A percentile compares a stretch with the other conserved stretches of the same genome.
These are phyloP conservation scores for Arvicanthis niloticus DNA, from an alignment of 2,113 vertebrate genomes.

Conservation along the genomic window DNA sequence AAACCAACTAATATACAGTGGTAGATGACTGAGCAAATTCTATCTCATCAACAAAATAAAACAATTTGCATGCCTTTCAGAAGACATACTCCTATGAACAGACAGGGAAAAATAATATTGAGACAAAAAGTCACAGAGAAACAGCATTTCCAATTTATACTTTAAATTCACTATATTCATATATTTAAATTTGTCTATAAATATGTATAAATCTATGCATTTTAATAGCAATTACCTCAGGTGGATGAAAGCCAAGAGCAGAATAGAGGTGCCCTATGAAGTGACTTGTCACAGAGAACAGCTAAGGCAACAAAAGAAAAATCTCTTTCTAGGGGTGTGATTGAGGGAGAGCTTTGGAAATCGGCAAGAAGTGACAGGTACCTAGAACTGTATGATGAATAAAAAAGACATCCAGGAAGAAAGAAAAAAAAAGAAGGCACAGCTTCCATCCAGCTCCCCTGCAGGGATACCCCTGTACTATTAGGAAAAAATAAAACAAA, in stretches of 20 bases:
- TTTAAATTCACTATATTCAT: not conserved
- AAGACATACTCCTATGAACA: not conserved
- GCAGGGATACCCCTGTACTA: not conserved
- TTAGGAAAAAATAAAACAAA: not conserved
- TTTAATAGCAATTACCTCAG: not conserved
- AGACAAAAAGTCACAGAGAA: not conserved
- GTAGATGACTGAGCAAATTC: not conserved
- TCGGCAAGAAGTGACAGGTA: not conserved
- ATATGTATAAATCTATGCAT: not conserved
- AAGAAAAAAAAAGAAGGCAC: not conserved
- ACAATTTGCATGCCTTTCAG: not conserved
- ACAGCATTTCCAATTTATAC: not conserved
- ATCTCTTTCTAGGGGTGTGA: not conserved
- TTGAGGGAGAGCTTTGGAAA: not conserved
- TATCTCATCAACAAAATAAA: not conserved
- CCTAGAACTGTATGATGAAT: not conserved
- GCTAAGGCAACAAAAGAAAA: not conserved
- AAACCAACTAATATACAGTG: not conserved
- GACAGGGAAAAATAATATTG: not conserved
- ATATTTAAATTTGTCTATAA: constrained; percentile 19
- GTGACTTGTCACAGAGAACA: not conserved
- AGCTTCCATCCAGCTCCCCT: not conserved
- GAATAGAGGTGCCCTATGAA: not conserved
- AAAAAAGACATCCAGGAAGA: not conserved
- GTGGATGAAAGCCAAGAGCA: not conserved